These are phyloP conservation scores for Anguilla japonica DNA, from an alignment of 2,113 vertebrate genomes.

Conservation along the genomic window DNA sequence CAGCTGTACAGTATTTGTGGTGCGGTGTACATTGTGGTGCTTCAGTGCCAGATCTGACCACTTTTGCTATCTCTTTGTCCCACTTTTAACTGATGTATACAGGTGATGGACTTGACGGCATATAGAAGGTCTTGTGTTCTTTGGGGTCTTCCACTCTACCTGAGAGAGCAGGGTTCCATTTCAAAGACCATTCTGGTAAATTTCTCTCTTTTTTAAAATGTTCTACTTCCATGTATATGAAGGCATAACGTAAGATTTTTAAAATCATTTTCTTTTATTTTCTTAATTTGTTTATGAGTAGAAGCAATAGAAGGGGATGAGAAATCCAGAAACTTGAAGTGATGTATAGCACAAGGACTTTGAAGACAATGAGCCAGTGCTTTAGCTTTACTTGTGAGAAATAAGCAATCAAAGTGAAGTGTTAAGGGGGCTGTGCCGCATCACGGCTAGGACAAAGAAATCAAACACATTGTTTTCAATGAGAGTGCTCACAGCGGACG, in stretches of 20 bases:
- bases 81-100: neutral
- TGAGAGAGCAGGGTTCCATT: constrained; percentile 13
- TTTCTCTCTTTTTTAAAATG: neutral
- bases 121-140: constrained; percentile 7
- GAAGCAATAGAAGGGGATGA: no score
- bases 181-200: constrained; percentile 27
- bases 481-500: no score
- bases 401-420: no score
- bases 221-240: neutral
- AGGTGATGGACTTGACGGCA: neutral
- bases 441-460: no score
- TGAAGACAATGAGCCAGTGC: no score
- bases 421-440: no score
- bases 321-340: no score
- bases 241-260: neutral
- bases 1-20: no score
- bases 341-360: no score
- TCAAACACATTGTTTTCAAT: no score
- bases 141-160: neutral
- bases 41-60: neutral
- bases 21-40: neutral
- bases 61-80: neutral
- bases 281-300: no score
- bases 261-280: neutral
- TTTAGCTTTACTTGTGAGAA: no score